These are phyloP conservation scores for Prorops nasuta DNA, from an alignment of 1,140 invertebrate species.

Conservation along the genomic window DNA sequence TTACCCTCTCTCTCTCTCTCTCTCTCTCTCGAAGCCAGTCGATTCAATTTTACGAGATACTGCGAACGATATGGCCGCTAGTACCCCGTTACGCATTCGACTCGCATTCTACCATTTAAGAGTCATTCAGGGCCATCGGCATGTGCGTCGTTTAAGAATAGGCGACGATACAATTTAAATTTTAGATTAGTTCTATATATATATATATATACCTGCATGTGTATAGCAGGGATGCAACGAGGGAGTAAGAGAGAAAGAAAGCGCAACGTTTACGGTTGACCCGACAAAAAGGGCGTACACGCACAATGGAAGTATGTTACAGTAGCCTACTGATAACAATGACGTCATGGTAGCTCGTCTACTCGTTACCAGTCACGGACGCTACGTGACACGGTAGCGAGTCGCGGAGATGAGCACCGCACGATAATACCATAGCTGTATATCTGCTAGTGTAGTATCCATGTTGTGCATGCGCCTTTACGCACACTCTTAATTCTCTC, in stretches of 20 bases:
- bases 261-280: neutral
- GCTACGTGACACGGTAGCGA: constrained; percentile 33
- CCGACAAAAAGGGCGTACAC: neutral
- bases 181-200: neutral
- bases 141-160: neutral
- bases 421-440: constrained; percentile 22
- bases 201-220: too few species aligned
- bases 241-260: neutral
- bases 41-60: too few species aligned
- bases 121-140: too few species aligned
- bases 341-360: constrained; percentile 40
- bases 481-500: neutral
- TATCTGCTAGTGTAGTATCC: too few species aligned
- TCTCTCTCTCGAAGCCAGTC: too few species aligned
- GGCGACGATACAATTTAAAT: neutral
- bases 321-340: constrained; percentile 34
- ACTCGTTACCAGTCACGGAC: constrained; percentile 40
- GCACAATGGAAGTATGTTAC: constrained; percentile 15
- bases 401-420: constrained; percentile 25
- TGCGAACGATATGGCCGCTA: too few species aligned
- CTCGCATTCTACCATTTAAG: too few species aligned
- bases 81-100: too few species aligned
- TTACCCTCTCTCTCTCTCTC: too few species aligned
- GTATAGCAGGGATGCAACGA: too few species aligned
- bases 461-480: neutral